Conservation (phyloP, 37 sponge, comb jelly and placozoan genomes). For the Halisarca cf. caerulea region DNA sequence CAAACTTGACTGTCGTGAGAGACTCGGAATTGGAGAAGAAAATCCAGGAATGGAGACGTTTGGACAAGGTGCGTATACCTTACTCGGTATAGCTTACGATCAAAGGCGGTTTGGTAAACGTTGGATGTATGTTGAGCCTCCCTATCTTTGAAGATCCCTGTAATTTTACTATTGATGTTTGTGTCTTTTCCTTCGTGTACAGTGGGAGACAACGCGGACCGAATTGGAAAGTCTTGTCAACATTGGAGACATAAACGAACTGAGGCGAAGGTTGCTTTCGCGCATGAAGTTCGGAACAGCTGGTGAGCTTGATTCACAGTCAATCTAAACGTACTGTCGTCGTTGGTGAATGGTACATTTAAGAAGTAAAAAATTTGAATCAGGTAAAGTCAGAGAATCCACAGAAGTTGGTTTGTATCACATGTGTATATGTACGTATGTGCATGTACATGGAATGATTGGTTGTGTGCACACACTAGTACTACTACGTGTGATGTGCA, state of each 20-base stretch:
- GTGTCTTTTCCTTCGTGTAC: background rate
- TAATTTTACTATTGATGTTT: background rate
- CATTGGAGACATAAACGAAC: conserved; percentile 46
- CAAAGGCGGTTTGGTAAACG: background rate
- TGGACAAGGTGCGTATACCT: conserved; percentile 19
- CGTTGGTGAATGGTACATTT: background rate
- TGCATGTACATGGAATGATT: background rate
- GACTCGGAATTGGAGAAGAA: conserved; percentile 20
- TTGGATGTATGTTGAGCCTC: background rate
- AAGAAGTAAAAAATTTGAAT: too few relatives aligned
- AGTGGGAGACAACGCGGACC: conserved; percentile 44
- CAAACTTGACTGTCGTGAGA: background rate
- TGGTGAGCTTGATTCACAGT: conserved; percentile 50
- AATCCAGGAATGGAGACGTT: conserved; percentile 12
- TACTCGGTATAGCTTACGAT: too few relatives aligned
- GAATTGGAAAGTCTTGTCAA: conserved; percentile 55
- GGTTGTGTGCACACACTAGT: too few relatives aligned
- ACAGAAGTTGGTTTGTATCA: background rate
- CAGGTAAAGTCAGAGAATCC: too few relatives aligned
- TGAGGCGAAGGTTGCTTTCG: conserved; percentile 42
- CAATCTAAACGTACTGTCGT: too few relatives aligned
- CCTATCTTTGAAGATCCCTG: too few relatives aligned
- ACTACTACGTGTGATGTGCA: too few relatives aligned
- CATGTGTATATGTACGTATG: background rate
- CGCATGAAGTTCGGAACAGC: conserved; percentile 94